A percentile compares a stretch with the other conserved stretches of the same genome.
These are phyloP conservation scores for Sinopyrophorus schimmeli DNA, from an alignment of 2,888 invertebrate genomes.

Conservation along the genomic window DNA sequence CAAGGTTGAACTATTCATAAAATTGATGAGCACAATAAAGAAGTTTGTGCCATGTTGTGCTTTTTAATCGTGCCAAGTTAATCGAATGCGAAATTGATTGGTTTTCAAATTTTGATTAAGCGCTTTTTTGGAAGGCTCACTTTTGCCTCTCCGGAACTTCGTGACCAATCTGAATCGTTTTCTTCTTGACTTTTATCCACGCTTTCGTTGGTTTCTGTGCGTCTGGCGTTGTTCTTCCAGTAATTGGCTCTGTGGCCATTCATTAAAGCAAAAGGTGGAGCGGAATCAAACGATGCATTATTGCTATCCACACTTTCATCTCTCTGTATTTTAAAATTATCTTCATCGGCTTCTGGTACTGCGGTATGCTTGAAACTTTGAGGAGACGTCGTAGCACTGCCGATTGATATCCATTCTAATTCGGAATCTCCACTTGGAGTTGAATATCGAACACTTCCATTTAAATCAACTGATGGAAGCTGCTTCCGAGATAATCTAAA, in stretches of 20 bases:
- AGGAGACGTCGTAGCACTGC: conserved; percentile 24
- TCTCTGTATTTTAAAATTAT: too few relatives aligned
- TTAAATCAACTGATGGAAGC: conserved; percentile 69
- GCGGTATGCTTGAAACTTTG: background rate
- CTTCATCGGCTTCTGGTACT: background rate
- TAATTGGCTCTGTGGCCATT: conserved; percentile 29
- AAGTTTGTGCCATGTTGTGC: too few relatives aligned
- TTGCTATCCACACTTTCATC: background rate
- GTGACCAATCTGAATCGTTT: conserved; percentile 36
- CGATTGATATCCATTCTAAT: conserved; percentile 71
- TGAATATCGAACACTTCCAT: conserved; percentile 76
- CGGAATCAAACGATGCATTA: background rate
- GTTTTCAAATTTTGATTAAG: too few relatives aligned
- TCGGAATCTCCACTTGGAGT: conserved; percentile 64
- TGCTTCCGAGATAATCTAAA: conserved; percentile 68
- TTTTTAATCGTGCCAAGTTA: too few relatives aligned
- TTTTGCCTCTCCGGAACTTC: conserved; percentile 21
- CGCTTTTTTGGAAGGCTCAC: too few relatives aligned
- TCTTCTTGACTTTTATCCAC: conserved; percentile 6
- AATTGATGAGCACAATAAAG: too few relatives aligned
- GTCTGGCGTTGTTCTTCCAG: conserved; percentile 47
- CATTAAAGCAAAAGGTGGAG: too few relatives aligned
- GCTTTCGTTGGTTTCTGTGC: conserved; percentile 25
- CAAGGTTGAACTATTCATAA: too few relatives aligned
- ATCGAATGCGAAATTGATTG: too few relatives aligned